Evolutionary conservation across 2,888 invertebrate genomes (phyloP).

Genomic region (Mythimna impura): DNA sequence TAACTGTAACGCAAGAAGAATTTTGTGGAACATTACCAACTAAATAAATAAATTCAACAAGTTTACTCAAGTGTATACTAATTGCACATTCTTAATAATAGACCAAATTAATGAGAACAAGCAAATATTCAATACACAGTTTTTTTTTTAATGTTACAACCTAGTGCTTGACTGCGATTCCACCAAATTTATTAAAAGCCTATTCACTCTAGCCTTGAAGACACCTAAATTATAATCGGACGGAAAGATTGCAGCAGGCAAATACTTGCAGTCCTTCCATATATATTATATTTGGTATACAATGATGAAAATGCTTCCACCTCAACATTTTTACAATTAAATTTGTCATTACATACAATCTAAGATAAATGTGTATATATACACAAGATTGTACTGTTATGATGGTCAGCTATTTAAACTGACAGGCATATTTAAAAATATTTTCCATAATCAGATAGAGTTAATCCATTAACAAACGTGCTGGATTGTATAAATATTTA

Average conservation of each 20-base stretch:
- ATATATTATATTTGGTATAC: too few relatives aligned
- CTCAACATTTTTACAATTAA: too few relatives aligned
- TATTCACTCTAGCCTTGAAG: too few relatives aligned
- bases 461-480: conserved; percentile 44
- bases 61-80: conserved; percentile 33
- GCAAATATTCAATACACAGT: background rate
- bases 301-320: too few relatives aligned
- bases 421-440: conserved; percentile 50
- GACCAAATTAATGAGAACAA: background rate
- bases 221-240: too few relatives aligned
- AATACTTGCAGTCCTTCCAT: too few relatives aligned
- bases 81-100: conserved; percentile 13
- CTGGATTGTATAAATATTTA: conserved; percentile 35
- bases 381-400: conserved; percentile 40
- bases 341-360: conserved; percentile 11
- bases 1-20: too few relatives aligned
- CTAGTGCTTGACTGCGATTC: too few relatives aligned
- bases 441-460: conserved; percentile 47
- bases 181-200: too few relatives aligned
- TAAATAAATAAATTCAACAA: conserved; percentile 25
- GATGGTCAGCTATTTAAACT: conserved; percentile 61
- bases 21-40: background rate
- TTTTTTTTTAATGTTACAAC: background rate
- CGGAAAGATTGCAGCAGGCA: too few relatives aligned
- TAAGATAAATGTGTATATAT: conserved; percentile 38